Base-by-base conservation (phyloP, 2,113 vertebrate genomes). In the Acrocephalus kingi region DNA sequence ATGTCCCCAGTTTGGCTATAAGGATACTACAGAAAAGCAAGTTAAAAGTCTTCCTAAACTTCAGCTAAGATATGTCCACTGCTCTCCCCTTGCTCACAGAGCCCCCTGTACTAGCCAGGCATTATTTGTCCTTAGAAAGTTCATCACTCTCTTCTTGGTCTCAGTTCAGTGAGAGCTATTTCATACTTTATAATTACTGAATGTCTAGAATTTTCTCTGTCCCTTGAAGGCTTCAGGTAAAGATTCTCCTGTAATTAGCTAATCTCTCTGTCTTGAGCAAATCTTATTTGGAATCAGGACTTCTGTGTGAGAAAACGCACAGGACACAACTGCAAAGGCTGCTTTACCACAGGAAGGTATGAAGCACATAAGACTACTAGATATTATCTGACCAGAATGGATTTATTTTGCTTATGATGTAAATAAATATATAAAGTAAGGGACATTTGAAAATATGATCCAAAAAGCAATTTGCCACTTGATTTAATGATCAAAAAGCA, bases 381-480 rank as follows among this genome's bases (percentile, higher is more conserved):
- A 10, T 17, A 15, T 74, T 68, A 72, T 61, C 67, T 56, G 28
- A 61, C 23, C 13, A 43, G 23, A 66, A 73, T 11, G 2, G 4
- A 14, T 83, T 73, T 69, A 27, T 68, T 92, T 80, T 30, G 3
- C 4, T 49, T 58, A 5, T 54, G 10, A 73, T n/a, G 10, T 43
- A 89, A 72, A 27, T 37, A 75, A 67, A 15, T 13, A 24, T 14
- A 4, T 55, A 51, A 67, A 7, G 33, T 61, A 48, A 79, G 18
- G 2, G 3, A 7, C 15, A 49, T 30, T 56, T 61, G 15, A 82
- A 91, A 90, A 64, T 61, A 49, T 49, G 31, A 46, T 4, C n/a
- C 3, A 20, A 46, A 61, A 76, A 75, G 1, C 11, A 8, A 7
- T 80, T 88, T 2, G 0, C 6, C 4, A 13, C 5, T 28, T 35